Base-by-base conservation (phyloP, 2,888 invertebrate genomes). In the Caenorhabditis auriculariae region DNA sequence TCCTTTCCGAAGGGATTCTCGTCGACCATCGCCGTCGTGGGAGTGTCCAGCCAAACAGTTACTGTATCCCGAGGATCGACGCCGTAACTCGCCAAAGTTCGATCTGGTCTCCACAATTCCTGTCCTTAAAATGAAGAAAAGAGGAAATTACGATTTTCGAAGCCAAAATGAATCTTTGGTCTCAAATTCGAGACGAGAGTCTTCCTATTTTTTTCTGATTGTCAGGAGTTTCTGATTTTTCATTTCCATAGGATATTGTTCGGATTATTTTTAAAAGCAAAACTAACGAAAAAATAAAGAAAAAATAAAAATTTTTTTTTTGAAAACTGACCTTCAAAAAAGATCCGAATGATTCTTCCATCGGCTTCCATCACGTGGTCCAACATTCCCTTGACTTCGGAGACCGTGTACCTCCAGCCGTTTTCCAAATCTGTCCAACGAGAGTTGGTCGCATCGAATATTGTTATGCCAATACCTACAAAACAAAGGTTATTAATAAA, bases 271-370 rank as follows among this genome's bases (percentile, higher is more conserved):
- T n/a, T n/a, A n/a, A n/a, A n/a, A n/a, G n/a, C n/a, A n/a, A n/a
- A n/a, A n/a, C n/a, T n/a, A n/a, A n/a, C n/a, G n/a, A n/a, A n/a
- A n/a, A n/a, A n/a, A n/a, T n/a, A n/a, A n/a, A n/a, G n/a, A n/a
- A n/a, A n/a, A n/a, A n/a, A n/a, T n/a, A n/a, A n/a, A n/a, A n/a
- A n/a, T n/a, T n/a, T n/a, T n/a, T n/a, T n/a, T n/a, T n/a, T n/a
- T n/a, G n/a, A n/a, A n/a, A n/a, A n/a, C n/a, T 12, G 9, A 62
- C 61, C 61, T 54, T 62, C 62, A 46, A 62, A 62, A 44, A 58
- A 62, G 2, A 62, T 35, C 28, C 62, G 38, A 15, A 62, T 19
- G 50, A 62, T 58, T 27, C 54, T 52, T 23, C 62, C 62, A 37
- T 62, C 62, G 28, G 58, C 58, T 23, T 62, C 62, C 41, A 45